These are phyloP conservation scores for Perithous albicinctus DNA, from an alignment of 2,888 invertebrate species.

Conservation along the genomic window DNA sequence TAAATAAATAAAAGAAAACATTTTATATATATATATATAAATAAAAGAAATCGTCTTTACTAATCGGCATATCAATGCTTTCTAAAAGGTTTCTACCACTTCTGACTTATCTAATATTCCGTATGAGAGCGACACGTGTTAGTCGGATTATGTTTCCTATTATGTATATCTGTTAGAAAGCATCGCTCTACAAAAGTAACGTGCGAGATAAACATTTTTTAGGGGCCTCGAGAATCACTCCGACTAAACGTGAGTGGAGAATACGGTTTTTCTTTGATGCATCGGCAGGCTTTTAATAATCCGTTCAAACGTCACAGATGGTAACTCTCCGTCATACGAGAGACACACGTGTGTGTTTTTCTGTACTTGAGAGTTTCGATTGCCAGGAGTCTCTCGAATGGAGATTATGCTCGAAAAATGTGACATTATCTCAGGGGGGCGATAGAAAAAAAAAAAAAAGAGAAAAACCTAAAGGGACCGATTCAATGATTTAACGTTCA, in stretches of 20 bases:
- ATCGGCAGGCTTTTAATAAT: slow-evolving; percentile 62
- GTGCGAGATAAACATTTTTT: slow-evolving; percentile 51
- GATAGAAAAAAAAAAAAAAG: slow-evolving; percentile 49
- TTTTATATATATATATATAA: background rate
- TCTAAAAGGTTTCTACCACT: background rate
- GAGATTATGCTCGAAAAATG: slow-evolving; percentile 37
- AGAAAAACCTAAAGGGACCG: slow-evolving; percentile 6
- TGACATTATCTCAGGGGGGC: slow-evolving; percentile 40
- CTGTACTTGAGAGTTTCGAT: slow-evolving; percentile 31
- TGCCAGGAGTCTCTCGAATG: slow-evolving; percentile 14
- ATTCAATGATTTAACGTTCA: slow-evolving; percentile 50
- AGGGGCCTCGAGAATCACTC: slow-evolving; percentile 30
- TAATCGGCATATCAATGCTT: background rate
- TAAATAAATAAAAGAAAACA: slow-evolving; percentile 33
- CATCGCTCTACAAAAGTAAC: no score
- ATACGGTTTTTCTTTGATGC: slow-evolving; percentile 52
- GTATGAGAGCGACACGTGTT: background rate
- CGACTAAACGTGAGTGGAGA: background rate
- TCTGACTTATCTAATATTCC: background rate
- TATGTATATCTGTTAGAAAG: slow-evolving; percentile 30
- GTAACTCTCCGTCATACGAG: slow-evolving; percentile 55
- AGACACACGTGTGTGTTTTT: slow-evolving; percentile 56
- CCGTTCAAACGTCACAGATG: slow-evolving; percentile 67
- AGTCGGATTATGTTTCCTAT: slow-evolving; percentile 44
- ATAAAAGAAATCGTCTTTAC: no score